Base-by-base conservation (phyloP, 1,140 invertebrate species). In the Pemphigus obesinymphae region DNA sequence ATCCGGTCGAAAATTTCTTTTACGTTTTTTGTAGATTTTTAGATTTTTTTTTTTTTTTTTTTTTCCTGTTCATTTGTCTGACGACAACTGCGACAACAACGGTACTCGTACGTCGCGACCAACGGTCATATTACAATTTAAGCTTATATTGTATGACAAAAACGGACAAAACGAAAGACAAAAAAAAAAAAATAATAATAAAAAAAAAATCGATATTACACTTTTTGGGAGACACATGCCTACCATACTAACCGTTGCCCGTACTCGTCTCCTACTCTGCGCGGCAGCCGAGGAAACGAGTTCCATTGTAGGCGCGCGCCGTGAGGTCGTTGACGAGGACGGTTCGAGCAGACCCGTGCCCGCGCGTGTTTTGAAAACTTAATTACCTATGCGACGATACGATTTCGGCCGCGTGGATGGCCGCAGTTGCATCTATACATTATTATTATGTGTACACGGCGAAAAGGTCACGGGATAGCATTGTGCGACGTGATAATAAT, bases 311-410 rank as follows among this genome's bases (percentile, higher is more conserved):
- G 72, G 72, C 70, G 48, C 17, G 20, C 29, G 7, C 17, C 29
- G 43, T 55, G 37, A 53, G 72, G 72, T 50, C 45, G 72, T 75
- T 53, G 72, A 34, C 45, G 72, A 53, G 48, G 72, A 29, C 48
- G 48, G 4, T 13, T 45, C 43, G 10, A 4, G 37, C 37, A 10
- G 10, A 40, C 37, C 37, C 13, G 7, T n/a, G 48, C 7, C 31
- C 31, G n/a, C 63, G 20, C 17, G 48, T 37, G 73, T 76, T 58
- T 76, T 6, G 17, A 8, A 34, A 37, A 55, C n/a, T 29, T 55
- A 76, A 76, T 55, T 37, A 55, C 3, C 17, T 13, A 75, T 10
- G 23, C 26, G 20, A 31, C 61, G 20, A 20, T 2, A 61, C 29
- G 10, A 37, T 40, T 68, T 68, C 34, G 63, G 63, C 31, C 20